Percentiles rank a stretch among this genome's conserved stretches.
phyloP scores from a whole-genome alignment of 1,140 invertebrate genomes.

The Drosophila tristis region DNA sequence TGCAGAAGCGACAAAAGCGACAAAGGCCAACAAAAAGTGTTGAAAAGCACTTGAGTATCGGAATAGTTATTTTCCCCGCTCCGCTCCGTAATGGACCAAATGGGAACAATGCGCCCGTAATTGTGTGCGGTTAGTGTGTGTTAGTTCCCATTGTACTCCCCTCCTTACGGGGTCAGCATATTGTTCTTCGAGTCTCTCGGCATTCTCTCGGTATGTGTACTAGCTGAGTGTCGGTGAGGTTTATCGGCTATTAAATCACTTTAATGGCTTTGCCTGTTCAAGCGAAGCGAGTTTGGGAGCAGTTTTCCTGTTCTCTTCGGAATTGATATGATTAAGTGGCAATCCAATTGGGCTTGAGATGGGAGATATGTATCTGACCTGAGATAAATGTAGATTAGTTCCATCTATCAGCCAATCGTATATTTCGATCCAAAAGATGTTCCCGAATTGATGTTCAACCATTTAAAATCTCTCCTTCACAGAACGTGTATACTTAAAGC shows the following conservation, averaged over 20 bases:
- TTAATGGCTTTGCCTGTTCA: slow-evolving; percentile 61
- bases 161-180: slow-evolving; percentile 5
- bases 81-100: slow-evolving; percentile 46
- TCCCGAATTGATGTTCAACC: neutral
- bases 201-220: slow-evolving; percentile 47
- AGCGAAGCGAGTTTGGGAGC: slow-evolving; percentile 18
- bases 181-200: slow-evolving; percentile 26
- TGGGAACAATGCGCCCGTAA: slow-evolving; percentile 77
- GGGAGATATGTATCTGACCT: too few relatives aligned
- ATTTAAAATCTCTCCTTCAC: slow-evolving; percentile 26
- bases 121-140: slow-evolving; percentile 72
- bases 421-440: neutral
- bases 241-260: slow-evolving; percentile 78
- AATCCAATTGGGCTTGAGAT: slow-evolving; percentile 20
- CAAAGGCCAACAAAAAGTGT: slow-evolving; percentile 32
- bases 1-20: neutral
- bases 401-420: too few relatives aligned
- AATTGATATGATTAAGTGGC: slow-evolving; percentile 26
- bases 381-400: too few relatives aligned
- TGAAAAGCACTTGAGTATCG: slow-evolving; percentile 71
- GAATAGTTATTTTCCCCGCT: slow-evolving; percentile 47
- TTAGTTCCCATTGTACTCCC: slow-evolving; percentile 42
- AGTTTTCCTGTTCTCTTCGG: neutral
- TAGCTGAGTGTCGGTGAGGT: slow-evolving; percentile 52
- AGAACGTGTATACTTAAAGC: slow-evolving; percentile 12